Evolutionary conservation across 1,140 invertebrate species (phyloP), one percentile per base, ranked within the genome.

Genomic region (Lethocerus indicus): DNA sequence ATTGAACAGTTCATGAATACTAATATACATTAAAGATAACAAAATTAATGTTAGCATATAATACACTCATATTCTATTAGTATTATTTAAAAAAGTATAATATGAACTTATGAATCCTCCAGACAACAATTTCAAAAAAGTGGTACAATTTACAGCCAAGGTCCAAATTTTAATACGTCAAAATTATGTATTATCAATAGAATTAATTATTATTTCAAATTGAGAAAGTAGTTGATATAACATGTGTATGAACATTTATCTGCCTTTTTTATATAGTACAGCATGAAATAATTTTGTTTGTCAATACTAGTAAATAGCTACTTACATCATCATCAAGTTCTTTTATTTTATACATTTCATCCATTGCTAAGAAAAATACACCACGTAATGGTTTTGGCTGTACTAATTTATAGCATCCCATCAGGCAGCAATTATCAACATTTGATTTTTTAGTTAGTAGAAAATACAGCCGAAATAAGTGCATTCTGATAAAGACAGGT

Each of bases 271-370:
- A 1, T 42, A 5, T 21, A 42, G 5, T 23, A 1, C 23, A 23
- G 3, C 26, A 12, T 23, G 9, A 42, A 23, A 20, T 2, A 42
- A 21, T 42, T 42, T 23, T 42, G n/a, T n/a, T n/a, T n/a, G n/a
- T n/a, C n/a, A 42, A 13, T 12, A 2, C 16, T 41, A 2, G 9
- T 12, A 42, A 5, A 42, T 24, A 21, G 3, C 21, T 7, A 41
- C 42, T 63, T 37, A 69, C 53, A 18, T 70, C 60, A n/a, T 67
- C 59, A 53, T 83, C 72, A 16, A 79, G 55, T 32, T 77, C 70
- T 40, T 65, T 67, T 0, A 83, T 71, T 32, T 60, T 52, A 7
- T 68, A 58, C 70, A 82, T 74, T 64, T 83, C 80, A 49, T 79
- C 71, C 25, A 68, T 67, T 0, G 73, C 79, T 41, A 80, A 58